Conservation (phyloP, 2,797 vertebrate genomes). For the Ceryle rudis region DNA sequence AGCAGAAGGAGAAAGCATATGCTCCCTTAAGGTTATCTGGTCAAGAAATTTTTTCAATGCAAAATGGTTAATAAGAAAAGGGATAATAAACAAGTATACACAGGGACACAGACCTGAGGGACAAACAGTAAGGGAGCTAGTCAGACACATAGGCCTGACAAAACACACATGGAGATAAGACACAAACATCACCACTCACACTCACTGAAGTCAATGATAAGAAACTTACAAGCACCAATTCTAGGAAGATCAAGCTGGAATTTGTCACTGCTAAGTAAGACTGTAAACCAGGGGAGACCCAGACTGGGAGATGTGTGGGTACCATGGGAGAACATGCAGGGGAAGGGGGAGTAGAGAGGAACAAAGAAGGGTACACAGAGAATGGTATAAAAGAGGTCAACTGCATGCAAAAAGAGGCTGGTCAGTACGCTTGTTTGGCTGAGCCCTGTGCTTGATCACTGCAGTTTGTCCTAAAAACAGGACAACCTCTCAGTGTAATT, state of each 20-base stretch:
- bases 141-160: not conserved
- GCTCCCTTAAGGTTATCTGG: not conserved
- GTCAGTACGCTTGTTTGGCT: not conserved
- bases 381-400: not conserved
- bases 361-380: not conserved
- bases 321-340: not conserved
- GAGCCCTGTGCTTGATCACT: not conserved
- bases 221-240: not conserved
- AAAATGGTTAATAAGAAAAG: not conserved
- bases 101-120: not conserved
- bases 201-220: not conserved
- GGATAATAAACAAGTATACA: not conserved
- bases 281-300: not conserved
- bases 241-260: not conserved
- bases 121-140: not conserved
- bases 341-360: not conserved
- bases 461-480: not conserved
- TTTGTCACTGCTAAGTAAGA: not conserved
- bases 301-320: not conserved
- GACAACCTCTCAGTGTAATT: not conserved
- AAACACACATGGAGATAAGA: not conserved
- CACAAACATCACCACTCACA: not conserved
- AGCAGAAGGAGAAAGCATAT: not conserved
- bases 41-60: not conserved
- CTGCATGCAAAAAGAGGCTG: fast-evolving